Evolutionary conservation across 2,113 vertebrate species (phyloP).

Genomic region (Crocuta crocuta): DNA sequence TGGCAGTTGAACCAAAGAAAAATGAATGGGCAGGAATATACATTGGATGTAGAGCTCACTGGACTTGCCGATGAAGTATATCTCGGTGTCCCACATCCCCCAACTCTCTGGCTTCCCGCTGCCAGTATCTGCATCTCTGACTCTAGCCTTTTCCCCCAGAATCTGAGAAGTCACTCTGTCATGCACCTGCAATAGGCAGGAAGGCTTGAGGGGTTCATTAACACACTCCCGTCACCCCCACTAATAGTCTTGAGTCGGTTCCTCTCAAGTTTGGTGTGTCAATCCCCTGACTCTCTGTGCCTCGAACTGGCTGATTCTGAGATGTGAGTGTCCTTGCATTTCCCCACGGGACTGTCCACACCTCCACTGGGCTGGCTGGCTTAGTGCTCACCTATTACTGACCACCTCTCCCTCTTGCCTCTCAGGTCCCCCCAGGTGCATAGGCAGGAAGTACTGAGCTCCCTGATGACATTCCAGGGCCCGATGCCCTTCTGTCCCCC

Average conservation of each 20-base stretch:
- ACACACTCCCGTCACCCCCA: not conserved
- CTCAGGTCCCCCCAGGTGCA: not conserved
- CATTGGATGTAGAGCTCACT: not conserved
- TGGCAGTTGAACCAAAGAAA: not conserved
- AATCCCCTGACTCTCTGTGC: accelerated
- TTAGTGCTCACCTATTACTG: not conserved
- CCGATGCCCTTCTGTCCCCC: not conserved
- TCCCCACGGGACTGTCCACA: not conserved
- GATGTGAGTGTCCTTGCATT: not conserved
- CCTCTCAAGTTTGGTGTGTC: not conserved
- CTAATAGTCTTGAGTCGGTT: not conserved
- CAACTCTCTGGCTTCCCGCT: not conserved
- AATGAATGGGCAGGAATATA: not conserved
- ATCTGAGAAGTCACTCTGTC: not conserved
- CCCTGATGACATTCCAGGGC: not conserved
- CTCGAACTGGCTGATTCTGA: not conserved
- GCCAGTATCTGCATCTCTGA: not conserved
- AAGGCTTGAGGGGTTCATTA: not conserved
- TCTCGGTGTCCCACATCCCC: not conserved
- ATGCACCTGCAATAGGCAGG: not conserved
- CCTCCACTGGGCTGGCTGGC: no score
- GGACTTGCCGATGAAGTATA: not conserved
- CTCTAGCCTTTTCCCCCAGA: not conserved
- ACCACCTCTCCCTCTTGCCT: not conserved
- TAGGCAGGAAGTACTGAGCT: not conserved